Conservation (phyloP, 2,888 invertebrate genomes). For the Choristoneura rosaceana region DNA sequence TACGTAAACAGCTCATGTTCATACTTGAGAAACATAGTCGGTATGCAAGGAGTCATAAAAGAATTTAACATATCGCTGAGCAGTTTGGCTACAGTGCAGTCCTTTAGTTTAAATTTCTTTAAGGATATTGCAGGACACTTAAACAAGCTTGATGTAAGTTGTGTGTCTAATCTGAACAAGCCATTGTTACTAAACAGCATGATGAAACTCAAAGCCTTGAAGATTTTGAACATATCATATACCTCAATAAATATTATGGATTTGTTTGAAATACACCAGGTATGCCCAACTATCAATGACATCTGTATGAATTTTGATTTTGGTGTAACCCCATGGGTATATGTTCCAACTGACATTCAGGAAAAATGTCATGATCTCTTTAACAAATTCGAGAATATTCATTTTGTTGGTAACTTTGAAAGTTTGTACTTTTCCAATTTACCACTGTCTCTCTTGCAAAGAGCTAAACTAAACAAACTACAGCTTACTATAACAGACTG, state of each 20-base stretch:
- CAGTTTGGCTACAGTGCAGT: conserved; percentile 59
- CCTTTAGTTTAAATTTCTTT: conserved; percentile 62
- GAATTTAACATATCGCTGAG: conserved; percentile 61
- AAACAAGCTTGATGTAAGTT: conserved; percentile 62
- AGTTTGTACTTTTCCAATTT: conserved; percentile 60
- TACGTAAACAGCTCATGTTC: conserved; percentile 62
- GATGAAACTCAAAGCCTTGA: conserved; percentile 60
- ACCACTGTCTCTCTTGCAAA: conserved; percentile 54
- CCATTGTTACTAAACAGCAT: conserved; percentile 57
- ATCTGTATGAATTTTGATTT: conserved; percentile 65
- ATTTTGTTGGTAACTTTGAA: conserved; percentile 60
- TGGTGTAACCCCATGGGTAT: conserved; percentile 47
- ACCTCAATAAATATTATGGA: conserved; percentile 66
- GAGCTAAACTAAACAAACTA: conserved; percentile 57
- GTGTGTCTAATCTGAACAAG: conserved; percentile 63
- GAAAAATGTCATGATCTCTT: conserved; percentile 62
- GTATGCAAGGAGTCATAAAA: conserved; percentile 56
- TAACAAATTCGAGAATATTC: conserved; percentile 63
- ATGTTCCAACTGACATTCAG: conserved; percentile 47
- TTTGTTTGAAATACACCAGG: conserved; percentile 60
- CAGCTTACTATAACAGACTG: conserved; percentile 59
- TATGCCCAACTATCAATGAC: conserved; percentile 67
- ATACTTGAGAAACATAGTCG: conserved; percentile 56
- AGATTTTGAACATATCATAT: conserved; percentile 67
- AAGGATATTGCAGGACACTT: conserved; percentile 61